Percentiles rank a stretch among this genome's conserved stretches.
Evolutionary conservation across 2,888 invertebrate species (phyloP).

Genomic region (Cataglyphis altisquamis): DNA sequence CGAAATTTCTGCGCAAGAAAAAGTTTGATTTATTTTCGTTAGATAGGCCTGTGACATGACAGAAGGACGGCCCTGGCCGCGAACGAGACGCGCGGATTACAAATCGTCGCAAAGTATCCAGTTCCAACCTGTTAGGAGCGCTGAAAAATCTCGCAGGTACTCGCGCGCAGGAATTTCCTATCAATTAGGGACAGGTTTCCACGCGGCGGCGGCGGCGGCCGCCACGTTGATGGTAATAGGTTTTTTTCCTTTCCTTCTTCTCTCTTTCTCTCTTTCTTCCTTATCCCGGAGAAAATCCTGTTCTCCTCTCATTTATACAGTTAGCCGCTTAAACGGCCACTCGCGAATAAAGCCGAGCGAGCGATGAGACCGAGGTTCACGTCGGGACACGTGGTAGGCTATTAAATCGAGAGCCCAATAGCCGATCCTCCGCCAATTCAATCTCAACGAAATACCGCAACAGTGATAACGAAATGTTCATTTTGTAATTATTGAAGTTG

Average conservation of each 20-base stretch:
- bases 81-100: constrained; percentile 76
- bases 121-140: constrained; percentile 80
- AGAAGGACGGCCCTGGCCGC: constrained; percentile 45
- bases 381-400: constrained; percentile 46
- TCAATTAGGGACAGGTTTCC: constrained; percentile 85
- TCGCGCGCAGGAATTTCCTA: constrained; percentile 83
- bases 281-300: constrained; percentile 76
- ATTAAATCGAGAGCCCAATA: constrained; percentile 39
- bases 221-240: constrained; percentile 45
- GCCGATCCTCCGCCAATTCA: constrained; percentile 45
- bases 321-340: constrained; percentile 76
- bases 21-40: constrained; percentile 25
- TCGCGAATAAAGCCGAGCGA: constrained; percentile 65
- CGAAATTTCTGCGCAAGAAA: constrained; percentile 19
- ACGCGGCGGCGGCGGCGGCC: constrained; percentile 66
- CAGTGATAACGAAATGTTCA: constrained; percentile 35
- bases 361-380: constrained; percentile 42
- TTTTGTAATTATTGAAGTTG: constrained; percentile 32
- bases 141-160: constrained; percentile 80
- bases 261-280: constrained; percentile 66
- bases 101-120: constrained; percentile 81
- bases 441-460: constrained; percentile 41
- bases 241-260: constrained; percentile 60
- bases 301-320: constrained; percentile 81
- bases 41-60: constrained; percentile 25